Evolutionary conservation across 1,140 invertebrate species (phyloP).

Genomic region (Psilanteris sp.): DNA sequence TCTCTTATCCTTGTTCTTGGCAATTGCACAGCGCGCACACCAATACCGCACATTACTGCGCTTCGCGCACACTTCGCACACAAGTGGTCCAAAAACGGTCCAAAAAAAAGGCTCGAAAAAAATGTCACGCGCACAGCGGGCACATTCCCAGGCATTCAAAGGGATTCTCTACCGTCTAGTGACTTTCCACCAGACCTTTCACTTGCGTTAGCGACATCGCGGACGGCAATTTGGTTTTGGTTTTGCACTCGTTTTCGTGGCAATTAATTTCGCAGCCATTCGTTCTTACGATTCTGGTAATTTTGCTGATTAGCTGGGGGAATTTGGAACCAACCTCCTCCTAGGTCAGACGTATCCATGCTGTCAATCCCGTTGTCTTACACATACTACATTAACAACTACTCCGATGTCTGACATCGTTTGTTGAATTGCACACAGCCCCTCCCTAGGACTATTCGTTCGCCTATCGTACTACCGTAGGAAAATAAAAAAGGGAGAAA

Average conservation of each 20-base stretch:
- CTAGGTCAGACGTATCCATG: constrained; percentile 79
- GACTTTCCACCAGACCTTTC: neutral
- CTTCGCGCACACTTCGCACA: constrained; percentile 59
- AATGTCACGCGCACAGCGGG: too few species aligned
- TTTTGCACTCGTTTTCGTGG: neutral
- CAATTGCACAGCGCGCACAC: constrained; percentile 16
- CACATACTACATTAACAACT: constrained; percentile 81
- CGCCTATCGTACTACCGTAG: constrained; percentile 31
- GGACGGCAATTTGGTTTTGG: too few species aligned
- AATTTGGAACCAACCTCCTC: constrained; percentile 76
- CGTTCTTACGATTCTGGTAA: too few species aligned
- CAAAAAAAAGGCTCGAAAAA: too few species aligned
- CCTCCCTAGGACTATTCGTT: constrained; percentile 65
- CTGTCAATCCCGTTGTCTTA: constrained; percentile 80
- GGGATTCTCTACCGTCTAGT: constrained; percentile 21
- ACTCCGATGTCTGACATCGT: constrained; percentile 79
- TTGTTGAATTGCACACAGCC: constrained; percentile 77
- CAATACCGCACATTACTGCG: constrained; percentile 37
- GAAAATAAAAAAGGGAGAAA: constrained; percentile 30
- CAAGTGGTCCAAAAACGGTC: too few species aligned
- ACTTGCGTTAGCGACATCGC: too few species aligned
- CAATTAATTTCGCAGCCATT: too few species aligned
- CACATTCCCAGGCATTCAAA: too few species aligned
- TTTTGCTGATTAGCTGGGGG: neutral
- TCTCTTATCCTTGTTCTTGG: neutral